Evolutionary conservation across 1,140 invertebrate species (phyloP), one percentile per base, ranked within the genome.

Genomic region (Drosophila teissieri): DNA sequence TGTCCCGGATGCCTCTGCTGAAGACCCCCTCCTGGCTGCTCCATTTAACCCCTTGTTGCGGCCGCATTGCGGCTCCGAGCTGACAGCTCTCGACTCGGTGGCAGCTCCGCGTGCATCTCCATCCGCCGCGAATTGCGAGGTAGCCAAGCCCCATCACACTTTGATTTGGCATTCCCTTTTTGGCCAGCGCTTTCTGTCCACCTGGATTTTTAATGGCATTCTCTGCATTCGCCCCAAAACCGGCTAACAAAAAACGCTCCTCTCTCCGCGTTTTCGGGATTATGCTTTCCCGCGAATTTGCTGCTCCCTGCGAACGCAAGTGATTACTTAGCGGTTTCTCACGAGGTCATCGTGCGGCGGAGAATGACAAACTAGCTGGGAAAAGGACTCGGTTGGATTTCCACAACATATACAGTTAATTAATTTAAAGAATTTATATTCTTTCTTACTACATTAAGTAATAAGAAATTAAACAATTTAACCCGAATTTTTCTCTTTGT

Each of bases 101-200:
- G 56, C 76, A 73, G 54, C 69, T 56, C 44, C 15, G 31, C 53
- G 27, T 37, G 45, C 17, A 44, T 34, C 17, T 34, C 45, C 64
- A 51, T 52, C 40, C 52, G 27, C 19, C 14, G n/a, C 6, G 37
- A n/a, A 68, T 31, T 44, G 36, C 39, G 45, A 64, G 64, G 57
- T 69, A 57, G 37, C 39, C 54, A 44, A 27, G 12, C 65, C 57
- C 52, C 72, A 77, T 89, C 80, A 69, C 63, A 70, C 80, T 88
- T 88, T 88, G 84, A 88, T 88, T 88, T 88, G 69, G 84, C 80
- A 88, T 88, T 89, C 84, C 60, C 76, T 88, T 89, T 84, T 70
- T 31, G 31, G 57, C 40, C 34, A 40, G 65, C 24, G 54, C n/a
- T 80, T 64, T 46, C 51, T 63, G 24, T 49, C 17, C 65, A 52